Conservation (phyloP, 2,113 vertebrate species). For the Zosterops hypoxanthus region DNA sequence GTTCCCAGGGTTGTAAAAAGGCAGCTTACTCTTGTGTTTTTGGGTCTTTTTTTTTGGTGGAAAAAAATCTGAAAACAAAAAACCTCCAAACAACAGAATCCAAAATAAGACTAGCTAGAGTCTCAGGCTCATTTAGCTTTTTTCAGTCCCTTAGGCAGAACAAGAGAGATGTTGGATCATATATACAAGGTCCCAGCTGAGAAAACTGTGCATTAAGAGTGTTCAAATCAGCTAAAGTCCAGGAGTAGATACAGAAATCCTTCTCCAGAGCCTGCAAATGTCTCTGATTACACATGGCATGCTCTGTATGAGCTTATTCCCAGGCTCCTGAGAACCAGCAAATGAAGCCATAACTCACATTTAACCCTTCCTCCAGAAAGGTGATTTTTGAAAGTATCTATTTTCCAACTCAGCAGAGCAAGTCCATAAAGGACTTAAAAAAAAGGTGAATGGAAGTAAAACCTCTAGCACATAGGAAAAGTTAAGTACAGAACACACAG, state of each 20-base stretch:
- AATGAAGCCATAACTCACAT: constrained; percentile 19
- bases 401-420: neutral
- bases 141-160: neutral
- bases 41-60: no score
- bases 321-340: neutral
- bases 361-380: neutral
- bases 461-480: neutral
- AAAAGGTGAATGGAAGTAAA: neutral
- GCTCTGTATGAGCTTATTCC: neutral
- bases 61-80: neutral
- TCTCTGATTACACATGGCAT: neutral
- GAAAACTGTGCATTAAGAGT: neutral
- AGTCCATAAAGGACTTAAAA: neutral
- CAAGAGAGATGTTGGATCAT: neutral
- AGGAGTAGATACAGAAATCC: neutral
- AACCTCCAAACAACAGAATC: neutral
- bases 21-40: neutral
- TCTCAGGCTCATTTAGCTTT: neutral
- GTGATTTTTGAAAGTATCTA: neutral
- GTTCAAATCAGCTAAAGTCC: neutral
- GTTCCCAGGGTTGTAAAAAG: neutral
- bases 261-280: neutral
- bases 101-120: neutral
- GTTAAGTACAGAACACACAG: neutral
- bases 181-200: neutral